Evolutionary conservation across 2,888 invertebrate genomes (phyloP).

Genomic region (Drosophila aldrichi): DNA sequence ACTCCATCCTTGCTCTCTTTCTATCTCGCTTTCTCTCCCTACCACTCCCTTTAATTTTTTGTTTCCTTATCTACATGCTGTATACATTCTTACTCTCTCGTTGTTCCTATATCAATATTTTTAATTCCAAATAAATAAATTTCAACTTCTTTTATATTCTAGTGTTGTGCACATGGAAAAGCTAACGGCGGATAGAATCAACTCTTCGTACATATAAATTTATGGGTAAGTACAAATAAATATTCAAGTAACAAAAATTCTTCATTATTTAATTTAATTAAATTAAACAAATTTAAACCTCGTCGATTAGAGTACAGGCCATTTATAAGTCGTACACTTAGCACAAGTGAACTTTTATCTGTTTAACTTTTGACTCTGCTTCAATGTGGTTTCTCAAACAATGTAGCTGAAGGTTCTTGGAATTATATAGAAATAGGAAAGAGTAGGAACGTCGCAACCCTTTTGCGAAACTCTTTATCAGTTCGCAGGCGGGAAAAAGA

Average conservation of each 20-base stretch:
- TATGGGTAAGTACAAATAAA: background rate
- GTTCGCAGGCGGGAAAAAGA: background rate
- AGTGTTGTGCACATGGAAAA: background rate
- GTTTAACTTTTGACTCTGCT: conserved; percentile 17
- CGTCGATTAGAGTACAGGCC: background rate
- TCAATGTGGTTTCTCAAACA: conserved; percentile 27
- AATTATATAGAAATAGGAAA: background rate
- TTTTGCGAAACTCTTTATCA: conserved; percentile 8
- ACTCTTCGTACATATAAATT: background rate
- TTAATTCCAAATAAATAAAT: no score
- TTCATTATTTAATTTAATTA: no score
- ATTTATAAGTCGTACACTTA: background rate
- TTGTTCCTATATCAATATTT: no score
- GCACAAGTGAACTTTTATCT: background rate
- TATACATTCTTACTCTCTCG: no score
- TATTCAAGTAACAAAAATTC: background rate
- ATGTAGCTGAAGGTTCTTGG: conserved; percentile 2
- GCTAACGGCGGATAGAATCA: background rate
- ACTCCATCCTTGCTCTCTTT: background rate
- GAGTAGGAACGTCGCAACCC: background rate
- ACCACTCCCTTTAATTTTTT: background rate
- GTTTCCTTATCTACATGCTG: background rate
- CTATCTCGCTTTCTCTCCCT: background rate
- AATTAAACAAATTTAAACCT: no score
- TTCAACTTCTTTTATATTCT: background rate